Percentiles rank a stretch among this genome's conserved stretches.
Conservation (phyloP, 1,140 invertebrate species). For the Drosophila willistoni region DNA sequence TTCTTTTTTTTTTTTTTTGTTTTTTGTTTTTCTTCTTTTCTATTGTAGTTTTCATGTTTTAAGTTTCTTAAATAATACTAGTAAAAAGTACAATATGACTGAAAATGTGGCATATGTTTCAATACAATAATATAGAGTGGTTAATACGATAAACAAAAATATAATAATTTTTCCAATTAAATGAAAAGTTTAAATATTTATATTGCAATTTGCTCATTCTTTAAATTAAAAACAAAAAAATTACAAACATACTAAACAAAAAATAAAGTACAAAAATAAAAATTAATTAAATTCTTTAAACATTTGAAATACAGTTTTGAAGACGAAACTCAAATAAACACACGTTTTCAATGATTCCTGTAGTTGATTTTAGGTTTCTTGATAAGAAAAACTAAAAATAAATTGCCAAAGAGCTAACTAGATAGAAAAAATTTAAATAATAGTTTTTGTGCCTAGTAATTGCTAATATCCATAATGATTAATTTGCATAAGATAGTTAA, state of each 20-base stretch:
- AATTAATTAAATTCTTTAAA: conserved; percentile 10
- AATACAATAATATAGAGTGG: conserved; percentile 25
- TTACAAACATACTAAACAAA: conserved; percentile 27
- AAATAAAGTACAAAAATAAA: conserved; percentile 42
- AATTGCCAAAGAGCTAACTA: conserved; percentile 58
- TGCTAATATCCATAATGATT: conserved; percentile 74
- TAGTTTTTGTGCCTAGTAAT: conserved; percentile 76
- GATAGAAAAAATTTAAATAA: conserved; percentile 58
- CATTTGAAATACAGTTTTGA: conserved; percentile 13
- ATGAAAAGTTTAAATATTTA: conserved; percentile 18
- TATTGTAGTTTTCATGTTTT: conserved; percentile 43
- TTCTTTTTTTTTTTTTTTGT: conserved; percentile 1
- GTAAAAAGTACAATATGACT: conserved; percentile 70
- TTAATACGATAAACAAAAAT: conserved; percentile 20
- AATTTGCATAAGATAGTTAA: conserved; percentile 55
- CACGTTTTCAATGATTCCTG: conserved; percentile 45
- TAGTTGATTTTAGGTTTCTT: conserved; percentile 37
- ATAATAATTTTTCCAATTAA: conserved; percentile 23
- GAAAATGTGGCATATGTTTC: conserved; percentile 44
- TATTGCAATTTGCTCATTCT: conserved; percentile 53
- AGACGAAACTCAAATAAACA: conserved; percentile 2
- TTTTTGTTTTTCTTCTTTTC: too few relatives aligned
- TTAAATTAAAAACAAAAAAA: conserved; percentile 36
- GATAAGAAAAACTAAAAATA: conserved; percentile 40
- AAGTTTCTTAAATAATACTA: conserved; percentile 65